A percentile compares a stretch with the other conserved stretches of the same genome.
These are phyloP conservation scores for Drosophila suzukii DNA, from an alignment of 1,140 invertebrate genomes.

Conservation along the genomic window DNA sequence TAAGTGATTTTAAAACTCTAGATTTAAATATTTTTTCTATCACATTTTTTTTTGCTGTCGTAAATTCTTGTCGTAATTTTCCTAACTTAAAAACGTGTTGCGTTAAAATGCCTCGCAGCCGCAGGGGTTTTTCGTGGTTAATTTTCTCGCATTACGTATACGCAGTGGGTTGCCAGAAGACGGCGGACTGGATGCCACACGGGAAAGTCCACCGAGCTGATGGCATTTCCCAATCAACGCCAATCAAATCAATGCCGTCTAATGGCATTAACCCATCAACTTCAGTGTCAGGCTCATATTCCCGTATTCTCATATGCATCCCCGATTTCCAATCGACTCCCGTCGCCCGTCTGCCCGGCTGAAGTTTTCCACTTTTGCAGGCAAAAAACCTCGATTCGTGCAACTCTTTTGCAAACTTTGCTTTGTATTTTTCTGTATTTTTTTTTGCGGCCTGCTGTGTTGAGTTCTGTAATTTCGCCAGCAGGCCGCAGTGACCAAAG, in stretches of 20 bases:
- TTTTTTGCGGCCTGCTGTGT: constrained; percentile 28
- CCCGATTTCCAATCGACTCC: constrained; percentile 21
- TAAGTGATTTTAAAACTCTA: no score
- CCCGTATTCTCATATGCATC: constrained; percentile 48
- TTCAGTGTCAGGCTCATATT: constrained; percentile 57
- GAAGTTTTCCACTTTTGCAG: constrained; percentile 41
- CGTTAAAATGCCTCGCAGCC: background rate
- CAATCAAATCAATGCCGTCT: constrained; percentile 82
- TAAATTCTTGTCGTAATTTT: no score
- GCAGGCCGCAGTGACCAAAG: constrained; percentile 14
- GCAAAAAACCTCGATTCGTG: constrained; percentile 11
- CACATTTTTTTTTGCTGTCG: background rate
- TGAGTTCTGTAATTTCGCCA: constrained; percentile 64
- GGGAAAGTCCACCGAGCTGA: constrained; percentile 16
- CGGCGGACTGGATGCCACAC: constrained; percentile 8
- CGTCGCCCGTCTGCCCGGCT: constrained; percentile 2
- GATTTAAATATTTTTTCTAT: no score
- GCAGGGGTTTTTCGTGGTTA: background rate
- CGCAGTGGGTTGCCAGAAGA: constrained; percentile 4
- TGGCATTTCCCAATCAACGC: constrained; percentile 80
- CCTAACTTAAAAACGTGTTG: background rate
- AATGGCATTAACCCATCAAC: constrained; percentile 82
- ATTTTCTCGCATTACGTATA: constrained; percentile 42
- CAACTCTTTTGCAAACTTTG: constrained; percentile 55
- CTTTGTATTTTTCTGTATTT: constrained; percentile 58